A percentile compares a stretch with the other conserved stretches of the same genome.
Conservation (phyloP, 2,888 invertebrate species). For the Embidobia sp. region DNA sequence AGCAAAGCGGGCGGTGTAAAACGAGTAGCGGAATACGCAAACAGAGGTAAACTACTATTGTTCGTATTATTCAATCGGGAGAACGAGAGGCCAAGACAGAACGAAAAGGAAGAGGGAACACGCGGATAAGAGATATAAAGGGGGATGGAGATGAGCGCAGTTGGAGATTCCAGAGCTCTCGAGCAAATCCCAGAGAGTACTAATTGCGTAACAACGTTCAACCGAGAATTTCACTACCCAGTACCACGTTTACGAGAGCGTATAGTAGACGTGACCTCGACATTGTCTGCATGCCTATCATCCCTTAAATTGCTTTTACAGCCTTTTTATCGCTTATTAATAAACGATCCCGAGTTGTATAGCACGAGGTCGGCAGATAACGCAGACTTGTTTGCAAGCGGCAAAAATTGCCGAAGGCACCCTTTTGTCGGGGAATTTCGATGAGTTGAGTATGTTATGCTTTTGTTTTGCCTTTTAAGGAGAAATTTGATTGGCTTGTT, state of each 20-base stretch:
- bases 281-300: constrained; percentile 30
- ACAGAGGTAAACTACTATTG: constrained; percentile 71
- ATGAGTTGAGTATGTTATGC: too few relatives aligned
- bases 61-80: constrained; percentile 71
- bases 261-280: constrained; percentile 41
- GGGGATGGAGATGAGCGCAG: constrained; percentile 44
- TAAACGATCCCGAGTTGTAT: background rate
- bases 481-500: too few relatives aligned
- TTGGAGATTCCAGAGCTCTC: constrained; percentile 64
- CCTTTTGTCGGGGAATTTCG: too few relatives aligned
- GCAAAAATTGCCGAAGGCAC: too few relatives aligned
- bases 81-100: constrained; percentile 60
- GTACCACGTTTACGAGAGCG: constrained; percentile 31
- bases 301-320: constrained; percentile 8
- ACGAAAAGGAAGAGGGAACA: constrained; percentile 47
- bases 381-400: too few relatives aligned
- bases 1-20: constrained; percentile 35
- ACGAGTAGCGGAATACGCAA: constrained; percentile 65
- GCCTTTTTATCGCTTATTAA: constrained; percentile 2
- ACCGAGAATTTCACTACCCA: constrained; percentile 40
- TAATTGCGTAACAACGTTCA: constrained; percentile 74
- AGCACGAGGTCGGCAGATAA: too few relatives aligned
- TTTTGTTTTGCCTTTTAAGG: too few relatives aligned
- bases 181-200: constrained; percentile 69
- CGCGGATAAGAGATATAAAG: constrained; percentile 40